A percentile compares a stretch with the other conserved stretches of the same genome.
phyloP scores from a whole-genome alignment of 1,140 invertebrate species.

The Chrysoperla carnea region DNA sequence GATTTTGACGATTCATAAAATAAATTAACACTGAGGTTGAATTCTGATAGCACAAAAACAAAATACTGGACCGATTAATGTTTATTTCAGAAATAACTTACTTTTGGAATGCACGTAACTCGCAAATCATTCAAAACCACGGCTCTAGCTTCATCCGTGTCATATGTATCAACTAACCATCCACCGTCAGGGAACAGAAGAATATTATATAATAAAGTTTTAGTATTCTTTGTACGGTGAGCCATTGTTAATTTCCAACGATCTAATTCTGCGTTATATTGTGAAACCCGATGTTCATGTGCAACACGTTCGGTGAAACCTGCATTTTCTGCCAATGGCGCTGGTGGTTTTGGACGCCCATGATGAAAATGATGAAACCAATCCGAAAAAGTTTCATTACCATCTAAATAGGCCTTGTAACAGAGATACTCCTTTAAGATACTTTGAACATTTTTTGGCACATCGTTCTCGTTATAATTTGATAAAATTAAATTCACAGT shows the following conservation, averaged over 20 bases:
- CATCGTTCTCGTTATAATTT: conserved; percentile 34
- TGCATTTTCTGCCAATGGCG: conserved; percentile 33
- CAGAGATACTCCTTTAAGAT: conserved; percentile 57
- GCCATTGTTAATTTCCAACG: conserved; percentile 52
- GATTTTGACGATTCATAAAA: no score
- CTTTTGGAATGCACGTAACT: conserved; percentile 63
- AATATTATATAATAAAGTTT: conserved; percentile 71
- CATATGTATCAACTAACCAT: conserved; percentile 64
- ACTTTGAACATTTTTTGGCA: conserved; percentile 29
- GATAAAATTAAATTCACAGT: conserved; percentile 38
- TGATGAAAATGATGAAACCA: conserved; percentile 77
- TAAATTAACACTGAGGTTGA: no score
- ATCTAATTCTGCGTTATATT: conserved; percentile 55
- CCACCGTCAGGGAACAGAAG: conserved; percentile 75
- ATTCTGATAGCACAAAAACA: no score
- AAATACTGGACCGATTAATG: no score
- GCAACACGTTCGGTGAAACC: conserved; percentile 79
- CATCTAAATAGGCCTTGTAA: conserved; percentile 62
- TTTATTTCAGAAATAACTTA: background rate
- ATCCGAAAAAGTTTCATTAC: conserved; percentile 69
- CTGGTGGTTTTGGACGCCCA: conserved; percentile 48
- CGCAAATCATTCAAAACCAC: conserved; percentile 56
- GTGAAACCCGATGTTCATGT: conserved; percentile 61
- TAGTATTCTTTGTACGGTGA: conserved; percentile 28
- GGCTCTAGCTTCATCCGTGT: conserved; percentile 22